Evolutionary conservation across 1,140 invertebrate species (phyloP).

Genomic region (roundworm (Caenorhabditis elegans)): WBcel235 BX284603.4:8802001-8802500

Average conservation of each 20-base stretch:
- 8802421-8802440: neutral
- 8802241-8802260: no score
- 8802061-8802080: neutral
- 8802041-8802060: neutral
- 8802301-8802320: neutral
- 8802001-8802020: conserved; percentile 15
- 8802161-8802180: no score
- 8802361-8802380: neutral
- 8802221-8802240: no score
- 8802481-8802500: neutral
- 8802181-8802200: no score
- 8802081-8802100: neutral
- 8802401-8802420: neutral
- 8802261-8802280: no score
- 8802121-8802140: no score
- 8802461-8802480: neutral
- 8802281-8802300: neutral
- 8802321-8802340: conserved; percentile 8
- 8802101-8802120: neutral
- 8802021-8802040: conserved; percentile 29
- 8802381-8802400: neutral
- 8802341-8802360: neutral
- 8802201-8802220: no score
- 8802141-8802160: no score
- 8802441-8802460: neutral